Evolutionary conservation across 1,140 invertebrate species (phyloP).

Genomic region (Colletes latitarsis): DNA sequence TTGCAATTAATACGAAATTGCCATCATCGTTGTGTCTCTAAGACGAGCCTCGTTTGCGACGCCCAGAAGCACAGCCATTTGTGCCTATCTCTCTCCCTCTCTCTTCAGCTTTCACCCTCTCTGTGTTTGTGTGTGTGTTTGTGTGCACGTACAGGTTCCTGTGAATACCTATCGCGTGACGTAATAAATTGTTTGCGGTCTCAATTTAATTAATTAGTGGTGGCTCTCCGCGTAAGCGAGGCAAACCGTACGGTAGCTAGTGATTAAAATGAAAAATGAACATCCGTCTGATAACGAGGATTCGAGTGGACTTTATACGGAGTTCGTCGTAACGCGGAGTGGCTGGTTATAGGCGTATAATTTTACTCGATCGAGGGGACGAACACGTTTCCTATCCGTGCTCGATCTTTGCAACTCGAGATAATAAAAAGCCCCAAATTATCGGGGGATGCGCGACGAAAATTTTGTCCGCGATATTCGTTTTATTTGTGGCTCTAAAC

Average conservation of each 20-base stretch:
- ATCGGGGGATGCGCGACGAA: too few species aligned
- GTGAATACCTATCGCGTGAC: constrained; percentile 44
- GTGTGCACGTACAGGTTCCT: constrained; percentile 2
- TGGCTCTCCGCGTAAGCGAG: constrained; percentile 18
- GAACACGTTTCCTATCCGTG: too few species aligned
- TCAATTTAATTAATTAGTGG: constrained; percentile 66
- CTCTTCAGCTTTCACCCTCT: too few species aligned
- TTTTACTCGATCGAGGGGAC: constrained; percentile 3
- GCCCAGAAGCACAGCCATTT: neutral
- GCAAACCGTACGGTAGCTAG: constrained; percentile 14
- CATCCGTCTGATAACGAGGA: constrained; percentile 47
- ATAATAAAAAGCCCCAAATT: too few species aligned
- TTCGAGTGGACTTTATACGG: constrained; percentile 41
- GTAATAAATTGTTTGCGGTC: constrained; percentile 60
- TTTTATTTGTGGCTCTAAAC: too few species aligned
- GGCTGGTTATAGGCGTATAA: neutral
- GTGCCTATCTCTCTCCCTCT: neutral
- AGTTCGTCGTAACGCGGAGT: constrained; percentile 18
- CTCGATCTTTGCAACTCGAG: too few species aligned
- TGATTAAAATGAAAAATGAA: constrained; percentile 58
- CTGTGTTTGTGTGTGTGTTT: neutral
- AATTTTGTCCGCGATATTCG: too few species aligned
- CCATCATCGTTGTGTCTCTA: constrained; percentile 58
- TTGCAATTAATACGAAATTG: constrained; percentile 73
- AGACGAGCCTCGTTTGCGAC: constrained; percentile 32